phyloP scores from a whole-genome alignment of 2,797 vertebrate genomes.

The Sebastes melanostomus region DNA sequence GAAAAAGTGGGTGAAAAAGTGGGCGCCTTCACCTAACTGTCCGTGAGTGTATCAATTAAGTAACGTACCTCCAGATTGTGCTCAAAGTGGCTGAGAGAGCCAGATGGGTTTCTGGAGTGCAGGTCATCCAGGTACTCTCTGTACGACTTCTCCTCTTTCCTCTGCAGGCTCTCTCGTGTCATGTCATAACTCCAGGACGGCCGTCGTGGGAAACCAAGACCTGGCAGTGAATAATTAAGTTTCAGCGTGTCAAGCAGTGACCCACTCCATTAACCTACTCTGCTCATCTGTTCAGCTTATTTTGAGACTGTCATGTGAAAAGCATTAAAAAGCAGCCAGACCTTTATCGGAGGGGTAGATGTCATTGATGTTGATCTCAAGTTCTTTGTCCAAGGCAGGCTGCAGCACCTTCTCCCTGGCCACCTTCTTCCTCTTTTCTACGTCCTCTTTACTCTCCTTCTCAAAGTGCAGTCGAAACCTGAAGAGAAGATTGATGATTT shows the following conservation, averaged over 20 bases:
- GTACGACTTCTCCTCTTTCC: conserved; percentile 89
- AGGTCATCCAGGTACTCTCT: conserved; percentile 87
- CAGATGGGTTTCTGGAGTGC: conserved; percentile 84
- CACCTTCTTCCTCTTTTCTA: conserved; percentile 88
- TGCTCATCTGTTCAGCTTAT: conserved; percentile 23
- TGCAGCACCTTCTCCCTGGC: conserved; percentile 86
- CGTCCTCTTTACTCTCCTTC: conserved; percentile 89
- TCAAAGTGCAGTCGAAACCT: conserved; percentile 93
- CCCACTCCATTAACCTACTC: conserved; percentile 39
- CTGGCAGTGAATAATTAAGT: conserved; percentile 73
- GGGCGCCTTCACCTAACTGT: too few relatives aligned
- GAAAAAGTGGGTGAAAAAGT: too few relatives aligned
- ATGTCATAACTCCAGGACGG: conserved; percentile 93
- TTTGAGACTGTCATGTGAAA: conserved; percentile 33
- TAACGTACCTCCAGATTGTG: conserved; percentile 91
- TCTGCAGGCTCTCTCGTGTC: conserved; percentile 87
- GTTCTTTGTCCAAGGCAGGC: conserved; percentile 79
- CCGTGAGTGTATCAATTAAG: too few relatives aligned
- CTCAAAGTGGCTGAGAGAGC: conserved; percentile 91
- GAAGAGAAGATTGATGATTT: neutral
- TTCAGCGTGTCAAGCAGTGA: conserved; percentile 44
- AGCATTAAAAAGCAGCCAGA: conserved; percentile 37
- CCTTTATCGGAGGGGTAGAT: conserved; percentile 87
- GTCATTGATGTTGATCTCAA: conserved; percentile 87
- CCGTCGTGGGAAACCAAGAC: conserved; percentile 89